These are phyloP conservation scores for Ruditapes philippinarum DNA, from an alignment of 1,140 invertebrate species.

Conservation along the genomic window DNA sequence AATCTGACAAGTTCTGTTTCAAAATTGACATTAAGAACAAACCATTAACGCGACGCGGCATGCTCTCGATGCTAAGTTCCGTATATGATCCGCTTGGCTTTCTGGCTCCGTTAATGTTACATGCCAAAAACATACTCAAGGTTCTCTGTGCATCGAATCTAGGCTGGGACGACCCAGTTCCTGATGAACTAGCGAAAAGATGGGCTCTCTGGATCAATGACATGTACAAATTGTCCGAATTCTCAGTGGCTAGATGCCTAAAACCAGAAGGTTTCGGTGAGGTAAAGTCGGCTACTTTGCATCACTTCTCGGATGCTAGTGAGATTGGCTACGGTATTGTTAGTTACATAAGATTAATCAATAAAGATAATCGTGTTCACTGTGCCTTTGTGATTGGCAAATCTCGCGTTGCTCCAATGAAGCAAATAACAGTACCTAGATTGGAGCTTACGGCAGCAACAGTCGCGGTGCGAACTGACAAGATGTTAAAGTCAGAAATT, in stretches of 20 bases:
- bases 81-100: slow-evolving; percentile 18
- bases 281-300: slow-evolving; percentile 25
- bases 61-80: not conserved
- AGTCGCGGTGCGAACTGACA: slow-evolving; percentile 79
- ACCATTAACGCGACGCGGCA: too few relatives aligned
- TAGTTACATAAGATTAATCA: slow-evolving; percentile 66
- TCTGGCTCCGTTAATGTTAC: slow-evolving; percentile 16
- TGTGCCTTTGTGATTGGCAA: slow-evolving; percentile 77
- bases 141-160: too few relatives aligned
- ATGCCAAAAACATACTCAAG: not conserved
- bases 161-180: too few relatives aligned
- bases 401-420: slow-evolving; percentile 80
- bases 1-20: too few relatives aligned
- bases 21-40: too few relatives aligned
- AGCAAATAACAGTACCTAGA: too few relatives aligned
- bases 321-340: slow-evolving; percentile 61
- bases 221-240: slow-evolving; percentile 25
- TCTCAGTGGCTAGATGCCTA: slow-evolving; percentile 28
- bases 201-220: too few relatives aligned
- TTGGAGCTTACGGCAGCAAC: too few relatives aligned
- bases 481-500: too few relatives aligned
- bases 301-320: slow-evolving; percentile 72
- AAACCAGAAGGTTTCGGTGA: slow-evolving; percentile 29
- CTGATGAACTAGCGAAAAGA: too few relatives aligned
- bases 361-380: too few relatives aligned